Base-by-base conservation (phyloP, 1,140 invertebrate species). In the Ooceraea biroi region DNA sequence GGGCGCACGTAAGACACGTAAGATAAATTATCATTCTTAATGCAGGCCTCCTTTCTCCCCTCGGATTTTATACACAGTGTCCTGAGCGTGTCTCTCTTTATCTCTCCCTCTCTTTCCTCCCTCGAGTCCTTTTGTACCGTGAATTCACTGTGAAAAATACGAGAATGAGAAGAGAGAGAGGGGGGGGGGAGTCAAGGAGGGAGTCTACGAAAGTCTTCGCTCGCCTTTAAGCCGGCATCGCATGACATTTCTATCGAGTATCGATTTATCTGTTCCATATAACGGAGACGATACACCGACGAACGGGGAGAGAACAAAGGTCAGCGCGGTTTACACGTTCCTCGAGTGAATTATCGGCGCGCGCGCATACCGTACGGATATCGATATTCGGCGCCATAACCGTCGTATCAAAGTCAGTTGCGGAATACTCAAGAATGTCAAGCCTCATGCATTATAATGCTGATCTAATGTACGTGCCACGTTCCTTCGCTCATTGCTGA, bases 11-110 rank as follows among this genome's bases (percentile, higher is more conserved):
- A 80, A 80, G 76, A 80, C 76, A 80, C 76, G 76, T 80, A 80
- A 80, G 76, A 80, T 80, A 80, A 80, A 80, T 80, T 80, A 80
- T 80, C 76, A 80, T 80, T 80, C 76, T 80, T 71, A 80, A 80
- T 80, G 76, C 76, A 80, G 44, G 58, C 65, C 65, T 46, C 52
- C 30, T 41, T n/a, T 52, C 63, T 80, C 8, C 27, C 22, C 30
- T 10, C 41, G 27, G 36, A 5, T 19, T 61, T 46, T 48, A 41
- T 52, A 60, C 63, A 25, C 61, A 17, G 17, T 44, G 61, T 68
- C 63, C 48, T 2, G 48, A 19, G 48, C 11, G 36, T 27, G 19
- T 78, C 74, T 19, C 22, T 55, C 19, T 27, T 19, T 19, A 22
- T 10, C 36, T 68, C 30, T 30, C 17, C 19, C 11, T 25, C 0